Percentiles rank a stretch among this genome's conserved stretches.
Evolutionary conservation across 1,140 invertebrate species (phyloP).

Genomic region (Drosophila micromelanica): DNA sequence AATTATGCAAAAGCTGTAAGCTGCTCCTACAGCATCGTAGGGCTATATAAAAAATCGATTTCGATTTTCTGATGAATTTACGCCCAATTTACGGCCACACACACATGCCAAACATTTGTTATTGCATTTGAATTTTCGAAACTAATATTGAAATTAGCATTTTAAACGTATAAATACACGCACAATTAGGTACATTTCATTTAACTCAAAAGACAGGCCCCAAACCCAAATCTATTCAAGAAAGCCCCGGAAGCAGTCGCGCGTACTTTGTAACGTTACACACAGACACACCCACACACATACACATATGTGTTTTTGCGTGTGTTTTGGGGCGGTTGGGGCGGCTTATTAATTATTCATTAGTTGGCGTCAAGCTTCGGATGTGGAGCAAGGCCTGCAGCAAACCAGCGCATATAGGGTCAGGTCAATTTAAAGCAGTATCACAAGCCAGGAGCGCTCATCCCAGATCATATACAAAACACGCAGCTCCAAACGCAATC

Average conservation of each 20-base stretch:
- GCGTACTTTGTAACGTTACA: constrained; percentile 39
- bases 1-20: constrained; percentile 70
- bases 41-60: constrained; percentile 63
- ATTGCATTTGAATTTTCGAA: constrained; percentile 62
- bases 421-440: constrained; percentile 43
- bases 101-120: constrained; percentile 26
- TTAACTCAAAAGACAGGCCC: constrained; percentile 62
- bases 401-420: constrained; percentile 24
- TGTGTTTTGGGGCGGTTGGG: constrained; percentile 26
- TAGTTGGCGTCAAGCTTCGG: constrained; percentile 78
- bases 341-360: constrained; percentile 80
- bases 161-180: constrained; percentile 80
- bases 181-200: constrained; percentile 79
- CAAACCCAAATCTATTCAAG: constrained; percentile 8
- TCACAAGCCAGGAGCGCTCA: constrained; percentile 11
- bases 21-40: background rate
- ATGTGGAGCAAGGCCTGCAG: constrained; percentile 44
- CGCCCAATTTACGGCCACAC: constrained; percentile 64
- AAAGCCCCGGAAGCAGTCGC: constrained; percentile 41
- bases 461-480: constrained; percentile 12
- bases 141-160: constrained; percentile 82
- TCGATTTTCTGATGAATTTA: constrained; percentile 72
- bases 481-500: background rate
- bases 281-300: background rate
- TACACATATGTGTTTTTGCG: constrained; percentile 14